A percentile compares a stretch with the other conserved stretches of the same genome.
These are phyloP conservation scores for Cryptocephalus primarius DNA, from an alignment of 2,888 invertebrate genomes.

Conservation along the genomic window DNA sequence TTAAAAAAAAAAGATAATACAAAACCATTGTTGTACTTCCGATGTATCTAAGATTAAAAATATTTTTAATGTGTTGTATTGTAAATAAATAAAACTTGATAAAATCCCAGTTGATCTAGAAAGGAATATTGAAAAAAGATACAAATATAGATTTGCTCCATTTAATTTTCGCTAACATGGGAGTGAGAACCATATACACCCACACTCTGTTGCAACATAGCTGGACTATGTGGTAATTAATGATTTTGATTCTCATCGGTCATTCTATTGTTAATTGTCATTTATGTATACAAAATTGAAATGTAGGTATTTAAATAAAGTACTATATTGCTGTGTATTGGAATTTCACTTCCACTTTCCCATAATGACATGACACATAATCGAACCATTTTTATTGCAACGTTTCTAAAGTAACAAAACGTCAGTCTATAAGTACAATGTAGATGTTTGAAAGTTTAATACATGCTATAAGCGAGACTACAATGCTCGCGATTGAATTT, in stretches of 20 bases:
- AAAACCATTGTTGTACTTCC: no score
- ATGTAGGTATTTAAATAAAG: constrained; percentile 21
- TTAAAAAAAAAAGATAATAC: no score
- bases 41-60: no score
- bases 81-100: no score
- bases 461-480: no score
- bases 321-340: constrained; percentile 20
- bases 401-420: no score
- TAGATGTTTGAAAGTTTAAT: no score
- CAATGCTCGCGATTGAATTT: no score
- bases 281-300: constrained; percentile 21
- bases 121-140: background rate
- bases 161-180: background rate
- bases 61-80: no score
- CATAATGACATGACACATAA: background rate
- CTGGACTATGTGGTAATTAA: constrained; percentile 14
- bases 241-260: constrained; percentile 16
- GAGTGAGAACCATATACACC: background rate
- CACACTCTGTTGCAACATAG: constrained; percentile 13
- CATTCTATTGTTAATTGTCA: constrained; percentile 19
- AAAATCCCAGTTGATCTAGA: background rate
- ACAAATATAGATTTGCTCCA: background rate
- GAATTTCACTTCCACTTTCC: constrained; percentile 7
- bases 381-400: no score
- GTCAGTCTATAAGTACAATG: no score